Base-by-base conservation (phyloP, 2,113 vertebrate genomes). In the Dromiciops gliroides region DNA sequence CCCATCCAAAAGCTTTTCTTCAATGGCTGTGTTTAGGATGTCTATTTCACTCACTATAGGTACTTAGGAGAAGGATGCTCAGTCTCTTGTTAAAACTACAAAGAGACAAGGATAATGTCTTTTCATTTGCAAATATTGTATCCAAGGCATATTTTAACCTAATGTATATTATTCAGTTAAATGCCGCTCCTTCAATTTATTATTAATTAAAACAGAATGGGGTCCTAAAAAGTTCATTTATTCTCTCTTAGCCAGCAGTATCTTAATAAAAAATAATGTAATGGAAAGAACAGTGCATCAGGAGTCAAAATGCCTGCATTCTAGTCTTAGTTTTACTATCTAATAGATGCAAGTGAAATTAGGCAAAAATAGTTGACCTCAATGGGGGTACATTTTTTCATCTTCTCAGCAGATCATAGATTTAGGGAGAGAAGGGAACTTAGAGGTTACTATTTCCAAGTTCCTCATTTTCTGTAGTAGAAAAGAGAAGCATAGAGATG, bases 181-280 rank as follows among this genome's bases (percentile, higher is more conserved):
- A 19, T 75, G 25, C 44, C 93, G 44, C 11, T 92, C 1, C 14
- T 7, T 44, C 37, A 83, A 10, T 50, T 19, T 53, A 48, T 94
- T 67, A 37, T 8, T 75, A 96, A 90, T 10, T 95, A 48, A 48
- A 51, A 50, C 48, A 90, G 56, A 94, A 93, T 75, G 91, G 56
- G 47, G 19, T 83, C 67, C 50, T 56, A 3, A 92, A 47, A 49
- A 14, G 9, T 56, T 90, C 16, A 50, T 14, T 95, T 90, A 94
- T 92, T 48, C 8, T 91, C 49, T 47, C n/a, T 47, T 47, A n/a
- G 31, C 37, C 24, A 26, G 44, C 90, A 91, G 0, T 53, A 1
- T 60, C n/a, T 93, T 92, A 60, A 83, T 25, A n/a, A 48, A 37
- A 88, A 11, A 11, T n/a, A 53, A 48, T 51, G 2, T 56, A 28